Conservation (phyloP, 1,140 invertebrate species). For the Euwallacea fornicatus region DNA sequence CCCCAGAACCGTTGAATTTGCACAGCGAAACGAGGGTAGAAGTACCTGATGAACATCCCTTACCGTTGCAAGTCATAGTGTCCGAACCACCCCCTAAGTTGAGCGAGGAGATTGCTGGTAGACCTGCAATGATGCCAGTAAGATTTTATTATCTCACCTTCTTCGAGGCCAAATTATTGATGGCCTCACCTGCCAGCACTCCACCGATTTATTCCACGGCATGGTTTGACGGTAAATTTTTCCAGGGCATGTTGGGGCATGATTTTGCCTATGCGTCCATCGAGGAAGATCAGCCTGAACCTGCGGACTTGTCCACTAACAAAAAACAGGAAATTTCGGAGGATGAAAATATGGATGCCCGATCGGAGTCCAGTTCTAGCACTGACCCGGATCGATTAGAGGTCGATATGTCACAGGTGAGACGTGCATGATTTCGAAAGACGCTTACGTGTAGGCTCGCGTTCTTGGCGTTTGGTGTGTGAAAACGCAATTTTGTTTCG, state of each 20-base stretch:
- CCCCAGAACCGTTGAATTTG: conserved; percentile 24
- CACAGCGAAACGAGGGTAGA: conserved; percentile 7
- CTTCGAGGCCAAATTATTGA: background rate
- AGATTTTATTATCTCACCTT: conserved; percentile 9
- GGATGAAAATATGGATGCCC: conserved; percentile 45
- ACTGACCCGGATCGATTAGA: conserved; percentile 61
- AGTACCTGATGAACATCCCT: conserved; percentile 3
- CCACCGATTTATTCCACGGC: too few relatives aligned
- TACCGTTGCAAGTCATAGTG: conserved; percentile 23
- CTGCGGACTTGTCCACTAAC: conserved; percentile 51
- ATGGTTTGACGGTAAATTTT: too few relatives aligned
- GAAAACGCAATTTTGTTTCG: too few relatives aligned
- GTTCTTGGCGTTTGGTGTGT: too few relatives aligned
- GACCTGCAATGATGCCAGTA: conserved; percentile 33
- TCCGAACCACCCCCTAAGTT: conserved; percentile 4
- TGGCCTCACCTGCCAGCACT: too few relatives aligned
- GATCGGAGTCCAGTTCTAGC: conserved; percentile 57
- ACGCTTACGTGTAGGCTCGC: too few relatives aligned
- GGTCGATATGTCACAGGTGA: conserved; percentile 56
- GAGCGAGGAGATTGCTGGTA: background rate
- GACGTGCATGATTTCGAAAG: background rate
- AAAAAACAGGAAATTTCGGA: conserved; percentile 47
- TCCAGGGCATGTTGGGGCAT: background rate
- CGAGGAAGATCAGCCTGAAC: conserved; percentile 40
- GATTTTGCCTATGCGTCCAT: conserved; percentile 13